These are phyloP conservation scores for Hippocampus kuda DNA, from an alignment of 2,797 vertebrate genomes.

Conservation along the genomic window DNA sequence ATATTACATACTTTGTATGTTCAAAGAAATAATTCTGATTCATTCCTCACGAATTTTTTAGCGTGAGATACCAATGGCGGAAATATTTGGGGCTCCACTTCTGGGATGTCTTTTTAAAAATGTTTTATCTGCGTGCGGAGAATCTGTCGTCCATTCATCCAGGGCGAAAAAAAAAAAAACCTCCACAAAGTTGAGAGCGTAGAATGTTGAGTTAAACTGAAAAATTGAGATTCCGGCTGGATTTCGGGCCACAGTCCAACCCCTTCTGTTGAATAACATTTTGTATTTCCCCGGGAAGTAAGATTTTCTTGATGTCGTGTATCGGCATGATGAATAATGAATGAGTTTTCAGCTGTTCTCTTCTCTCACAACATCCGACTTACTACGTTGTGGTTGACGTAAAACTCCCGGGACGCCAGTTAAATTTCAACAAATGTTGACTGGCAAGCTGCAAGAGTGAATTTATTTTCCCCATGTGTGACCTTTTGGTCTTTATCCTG, in stretches of 20 bases:
- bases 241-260: background rate
- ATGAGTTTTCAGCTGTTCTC: conserved; percentile 9
- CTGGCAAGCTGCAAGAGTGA: conserved; percentile 23
- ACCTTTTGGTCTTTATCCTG: background rate
- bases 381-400: conserved; percentile 31
- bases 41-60: too few species aligned
- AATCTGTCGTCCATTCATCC: background rate
- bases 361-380: conserved; percentile 1
- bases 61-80: too few species aligned
- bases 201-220: background rate
- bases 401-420: conserved; percentile 39
- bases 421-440: conserved; percentile 44
- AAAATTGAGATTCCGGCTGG: background rate
- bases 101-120: too few species aligned
- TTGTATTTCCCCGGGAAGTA: background rate
- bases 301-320: background rate
- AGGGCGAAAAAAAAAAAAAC: too few species aligned
- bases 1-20: too few species aligned
- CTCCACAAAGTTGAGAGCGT: background rate
- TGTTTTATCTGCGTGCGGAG: too few species aligned
- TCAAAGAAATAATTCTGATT: too few species aligned
- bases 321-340: background rate
- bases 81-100: too few species aligned
- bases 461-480: conserved; percentile 23
- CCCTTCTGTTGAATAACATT: background rate